phyloP scores from a whole-genome alignment of 1,140 invertebrate species.

The Macrocentrus cingulum region DNA sequence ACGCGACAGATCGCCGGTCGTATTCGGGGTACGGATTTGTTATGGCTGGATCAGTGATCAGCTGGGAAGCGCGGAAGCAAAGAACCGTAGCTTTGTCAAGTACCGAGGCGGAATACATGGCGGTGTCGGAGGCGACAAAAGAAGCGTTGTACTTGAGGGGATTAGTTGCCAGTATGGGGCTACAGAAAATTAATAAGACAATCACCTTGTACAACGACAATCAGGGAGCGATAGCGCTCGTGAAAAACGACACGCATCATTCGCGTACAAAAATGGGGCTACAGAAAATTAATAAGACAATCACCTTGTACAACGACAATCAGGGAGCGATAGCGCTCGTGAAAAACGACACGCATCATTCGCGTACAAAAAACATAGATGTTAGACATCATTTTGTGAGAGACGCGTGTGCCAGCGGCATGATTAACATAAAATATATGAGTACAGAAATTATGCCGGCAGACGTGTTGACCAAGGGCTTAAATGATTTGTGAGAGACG shows the following conservation, averaged over 20 bases:
- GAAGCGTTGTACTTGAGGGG: conserved; percentile 3
- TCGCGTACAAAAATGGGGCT: conserved; percentile 15
- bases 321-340: conserved; percentile 32
- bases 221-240: conserved; percentile 31
- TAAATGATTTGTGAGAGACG: too few relatives aligned
- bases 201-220: conserved; percentile 32
- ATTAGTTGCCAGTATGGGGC: neutral
- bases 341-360: too few relatives aligned
- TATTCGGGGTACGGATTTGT: conserved; percentile 20
- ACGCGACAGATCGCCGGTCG: conserved; percentile 13
- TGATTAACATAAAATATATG: too few relatives aligned
- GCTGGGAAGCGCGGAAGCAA: conserved; percentile 21
- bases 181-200: neutral
- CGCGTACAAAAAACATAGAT: conserved; percentile 7
- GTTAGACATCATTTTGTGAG: conserved; percentile 33
- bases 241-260: conserved; percentile 25
- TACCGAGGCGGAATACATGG: conserved; percentile 7
- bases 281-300: neutral
- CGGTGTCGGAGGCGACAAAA: too few relatives aligned
- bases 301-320: conserved; percentile 32
- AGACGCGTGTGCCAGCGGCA: too few relatives aligned
- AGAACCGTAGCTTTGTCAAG: neutral
- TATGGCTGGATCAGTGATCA: conserved; percentile 9
- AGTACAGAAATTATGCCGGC: too few relatives aligned
- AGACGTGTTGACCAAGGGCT: too few relatives aligned